Evolutionary conservation across 2,888 invertebrate genomes (phyloP).

Genomic region (Imbricaverruca yamaguchii): DNA sequence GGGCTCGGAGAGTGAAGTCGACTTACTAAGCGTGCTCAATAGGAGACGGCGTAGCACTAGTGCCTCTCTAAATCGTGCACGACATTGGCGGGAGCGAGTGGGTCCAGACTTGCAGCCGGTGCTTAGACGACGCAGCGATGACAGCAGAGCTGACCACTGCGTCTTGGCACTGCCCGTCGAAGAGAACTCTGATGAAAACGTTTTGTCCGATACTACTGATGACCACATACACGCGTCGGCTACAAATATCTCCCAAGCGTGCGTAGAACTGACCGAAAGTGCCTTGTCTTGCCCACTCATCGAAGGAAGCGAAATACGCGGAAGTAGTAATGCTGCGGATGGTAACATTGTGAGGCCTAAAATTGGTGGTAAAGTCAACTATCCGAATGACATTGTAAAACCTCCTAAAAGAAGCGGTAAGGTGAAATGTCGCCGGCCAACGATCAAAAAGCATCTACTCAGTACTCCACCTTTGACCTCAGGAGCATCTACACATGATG

Average conservation of each 20-base stretch:
- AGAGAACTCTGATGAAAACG: background rate
- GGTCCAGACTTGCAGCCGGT: background rate
- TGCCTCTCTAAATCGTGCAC: background rate
- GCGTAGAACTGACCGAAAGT: background rate
- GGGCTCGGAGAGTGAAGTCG: constrained; percentile 65
- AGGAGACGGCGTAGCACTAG: constrained; percentile 65
- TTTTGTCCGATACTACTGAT: background rate
- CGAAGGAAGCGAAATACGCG: too few species aligned
- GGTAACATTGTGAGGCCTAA: too few species aligned
- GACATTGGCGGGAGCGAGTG: background rate
- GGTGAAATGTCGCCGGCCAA: too few species aligned
- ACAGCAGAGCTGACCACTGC: background rate
- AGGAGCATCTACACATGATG: too few species aligned
- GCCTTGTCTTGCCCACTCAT: too few species aligned
- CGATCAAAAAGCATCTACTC: too few species aligned
- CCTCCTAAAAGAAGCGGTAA: too few species aligned
- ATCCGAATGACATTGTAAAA: too few species aligned
- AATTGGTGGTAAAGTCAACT: too few species aligned
- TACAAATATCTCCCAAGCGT: background rate
- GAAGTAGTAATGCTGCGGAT: too few species aligned
- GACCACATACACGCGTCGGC: background rate
- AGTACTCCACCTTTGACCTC: too few species aligned
- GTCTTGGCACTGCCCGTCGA: background rate
- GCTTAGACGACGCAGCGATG: background rate
- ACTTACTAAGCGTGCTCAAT: constrained; percentile 82